Conservation (phyloP, 1,140 invertebrate species). For the Adoxophyes honmai region DNA sequence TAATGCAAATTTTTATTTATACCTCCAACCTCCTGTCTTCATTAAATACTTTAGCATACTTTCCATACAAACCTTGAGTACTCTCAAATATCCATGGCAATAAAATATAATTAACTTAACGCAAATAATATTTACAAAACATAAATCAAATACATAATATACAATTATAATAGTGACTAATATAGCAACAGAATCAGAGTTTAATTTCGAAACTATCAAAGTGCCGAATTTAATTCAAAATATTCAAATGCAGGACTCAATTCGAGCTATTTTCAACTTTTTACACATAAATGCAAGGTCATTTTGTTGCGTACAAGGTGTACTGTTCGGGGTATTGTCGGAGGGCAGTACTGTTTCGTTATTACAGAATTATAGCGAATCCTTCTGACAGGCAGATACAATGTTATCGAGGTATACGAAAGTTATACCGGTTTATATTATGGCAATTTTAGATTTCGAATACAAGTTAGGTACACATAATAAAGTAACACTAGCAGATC, state of each 20-base stretch:
- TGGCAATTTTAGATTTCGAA: slow-evolving; percentile 65
- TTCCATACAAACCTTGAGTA: slow-evolving; percentile 60
- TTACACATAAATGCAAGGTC: slow-evolving; percentile 41
- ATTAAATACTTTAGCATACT: slow-evolving; percentile 67
- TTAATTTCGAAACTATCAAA: slow-evolving; percentile 45
- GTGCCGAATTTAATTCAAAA: slow-evolving; percentile 24
- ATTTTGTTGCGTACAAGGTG: slow-evolving; percentile 29
- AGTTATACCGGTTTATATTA: slow-evolving; percentile 50
- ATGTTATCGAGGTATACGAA: slow-evolving; percentile 24
- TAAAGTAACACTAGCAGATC: slow-evolving; percentile 70
- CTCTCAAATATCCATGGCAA: slow-evolving; percentile 69
- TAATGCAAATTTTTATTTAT: slow-evolving; percentile 74
- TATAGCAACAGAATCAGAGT: slow-evolving; percentile 57
- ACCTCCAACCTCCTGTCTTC: slow-evolving; percentile 58
- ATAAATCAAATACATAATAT: slow-evolving; percentile 70
- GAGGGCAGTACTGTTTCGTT: slow-evolving; percentile 45
- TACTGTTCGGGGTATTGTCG: slow-evolving; percentile 40
- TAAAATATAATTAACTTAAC: slow-evolving; percentile 71
- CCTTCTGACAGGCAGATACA: slow-evolving; percentile 28
- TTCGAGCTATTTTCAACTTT: slow-evolving; percentile 25
- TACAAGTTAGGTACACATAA: slow-evolving; percentile 51
- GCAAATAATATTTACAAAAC: slow-evolving; percentile 69
- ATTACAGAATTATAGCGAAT: slow-evolving; percentile 36
- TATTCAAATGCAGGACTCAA: slow-evolving; percentile 29
- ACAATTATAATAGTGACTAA: slow-evolving; percentile 75